Evolutionary conservation across 2,113 vertebrate genomes (phyloP), one percentile per base, ranked within the genome.

Genomic region (Lophura nycthemera): DNA sequence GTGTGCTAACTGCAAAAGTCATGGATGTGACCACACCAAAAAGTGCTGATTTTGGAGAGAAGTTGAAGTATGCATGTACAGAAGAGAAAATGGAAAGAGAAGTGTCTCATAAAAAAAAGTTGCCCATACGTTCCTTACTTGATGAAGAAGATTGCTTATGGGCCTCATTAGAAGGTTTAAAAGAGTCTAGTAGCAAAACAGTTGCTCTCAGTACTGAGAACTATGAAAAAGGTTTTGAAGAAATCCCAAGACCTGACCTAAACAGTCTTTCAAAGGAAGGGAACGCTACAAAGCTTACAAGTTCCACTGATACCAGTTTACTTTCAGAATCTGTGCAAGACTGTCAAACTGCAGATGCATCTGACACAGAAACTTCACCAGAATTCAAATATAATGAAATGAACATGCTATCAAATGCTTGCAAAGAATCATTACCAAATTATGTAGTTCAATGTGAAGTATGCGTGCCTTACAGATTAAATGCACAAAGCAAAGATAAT

Each of bases 231-330:
- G 14, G 78, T 90, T 89, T 76, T 7, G 90, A 87, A 81, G 59
- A 91, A 91, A 78, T 95, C 57, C 66, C 84, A 91, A 71, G 61
- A 89, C 76, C 52, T 80, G 66, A 50, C 56, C 4, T 21, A 73
- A 86, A 57, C 54, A 38, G 34, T 69, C 13, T 65, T 90, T 84
- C 83, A 57, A 32, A 87, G 48, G 73, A 92, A 89, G 59, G 64
- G 43, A 45, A 67, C 12, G 7, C n/a, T n/a, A 34, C 48, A 75
- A 70, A 83, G 64, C 27, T 66, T n/a, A 22, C 63, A 52, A 70
- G 92, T n/a, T 42, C 40, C 50, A 61, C 66, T 78, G 40, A 64
- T 67, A 34, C 34, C 56, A 24, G 66, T 64, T 25, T 72, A 2
- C 64, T 78, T 85, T 52, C 74, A 83, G 63, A 75, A 88, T 29